Evolutionary conservation across 2,888 invertebrate genomes (phyloP), one percentile per base, ranked within the genome.

Genomic region (Erynnis tages): DNA sequence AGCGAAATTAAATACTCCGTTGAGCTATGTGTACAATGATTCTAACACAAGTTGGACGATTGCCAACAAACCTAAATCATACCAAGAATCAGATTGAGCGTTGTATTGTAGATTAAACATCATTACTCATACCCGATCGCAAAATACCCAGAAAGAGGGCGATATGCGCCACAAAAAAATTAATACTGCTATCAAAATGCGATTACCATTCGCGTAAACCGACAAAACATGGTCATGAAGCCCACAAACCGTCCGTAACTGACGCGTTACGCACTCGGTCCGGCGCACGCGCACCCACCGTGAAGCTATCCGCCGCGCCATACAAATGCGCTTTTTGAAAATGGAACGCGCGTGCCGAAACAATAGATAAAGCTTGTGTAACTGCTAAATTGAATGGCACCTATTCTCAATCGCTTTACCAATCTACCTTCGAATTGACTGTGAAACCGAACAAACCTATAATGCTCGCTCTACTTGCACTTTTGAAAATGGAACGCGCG

Each of bases 231-330:
- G 60, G 62, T 64, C 67, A 71, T 76, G 65, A 76, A 74, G 61
- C 61, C 53, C 21, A 59, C 57, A 56, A 63, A 62, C 65, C 62
- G 62, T 63, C 61, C 65, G 66, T 71, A 69, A 71, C 71, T 67
- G 62, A 65, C 71, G 71, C 69, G 73, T 76, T 77, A 71, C 77
- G 70, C 54, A 27, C 64, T 71, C 71, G 77, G 71, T 71, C 73
- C 73, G 74, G 56, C 74, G 79, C 74, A 60, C 71, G 66, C 73
- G 74, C 81, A 74, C 66, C 55, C 70, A 73, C 75, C 82, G 66
- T 81, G 71, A 73, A 76, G 65, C 54, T 62, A 59, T 54, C 14
- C 32, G 19, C 32, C 19, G 17, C 32, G 19, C 32, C 19, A 23
- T 23, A 13, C 27, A 27, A 35, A 34, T 14, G 19, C 41, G 27